Evolutionary conservation across 2,113 vertebrate species (phyloP).

Genomic region (Furnarius figulus): DNA sequence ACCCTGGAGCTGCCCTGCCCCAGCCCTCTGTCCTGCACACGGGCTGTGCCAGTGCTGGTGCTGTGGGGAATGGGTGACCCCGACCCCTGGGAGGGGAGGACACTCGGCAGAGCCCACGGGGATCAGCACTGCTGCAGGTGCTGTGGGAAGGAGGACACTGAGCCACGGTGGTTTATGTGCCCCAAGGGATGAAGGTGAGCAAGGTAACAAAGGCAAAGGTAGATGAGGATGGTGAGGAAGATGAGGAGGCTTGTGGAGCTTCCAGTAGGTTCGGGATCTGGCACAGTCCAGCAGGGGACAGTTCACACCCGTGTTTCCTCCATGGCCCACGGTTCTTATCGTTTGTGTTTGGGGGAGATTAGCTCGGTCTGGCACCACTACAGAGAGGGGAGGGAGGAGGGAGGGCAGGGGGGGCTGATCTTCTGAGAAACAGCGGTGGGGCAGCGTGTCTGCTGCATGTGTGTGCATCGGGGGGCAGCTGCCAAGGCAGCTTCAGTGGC

Average conservation of each 20-base stretch:
- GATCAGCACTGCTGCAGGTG: accelerated
- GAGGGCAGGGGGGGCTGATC: not conserved
- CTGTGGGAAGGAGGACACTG: not conserved
- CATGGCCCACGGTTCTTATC: not conserved
- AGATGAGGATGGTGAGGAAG: not conserved
- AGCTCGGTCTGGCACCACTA: not conserved
- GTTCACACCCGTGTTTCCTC: not conserved
- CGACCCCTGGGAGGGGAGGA: not conserved
- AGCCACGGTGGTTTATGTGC: too few species aligned
- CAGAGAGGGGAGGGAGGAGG: not conserved
- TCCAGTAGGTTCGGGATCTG: not conserved
- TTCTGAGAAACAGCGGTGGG: not conserved
- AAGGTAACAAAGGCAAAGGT: not conserved
- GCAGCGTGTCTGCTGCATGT: not conserved
- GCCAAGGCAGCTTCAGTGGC: not conserved
- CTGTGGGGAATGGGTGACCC: accelerated
- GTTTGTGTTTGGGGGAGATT: slow-evolving; percentile 45
- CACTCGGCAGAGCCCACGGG: not conserved
- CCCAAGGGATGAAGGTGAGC: not conserved
- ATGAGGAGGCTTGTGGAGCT: not conserved
- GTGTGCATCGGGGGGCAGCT: not conserved
- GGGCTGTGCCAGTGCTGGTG: not conserved
- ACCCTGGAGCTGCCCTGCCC: accelerated
- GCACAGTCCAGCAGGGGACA: not conserved
- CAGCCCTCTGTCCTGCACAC: not conserved